Base-by-base conservation (phyloP, 1,140 invertebrate genomes). In the Pentalonia nigronervosa region DNA sequence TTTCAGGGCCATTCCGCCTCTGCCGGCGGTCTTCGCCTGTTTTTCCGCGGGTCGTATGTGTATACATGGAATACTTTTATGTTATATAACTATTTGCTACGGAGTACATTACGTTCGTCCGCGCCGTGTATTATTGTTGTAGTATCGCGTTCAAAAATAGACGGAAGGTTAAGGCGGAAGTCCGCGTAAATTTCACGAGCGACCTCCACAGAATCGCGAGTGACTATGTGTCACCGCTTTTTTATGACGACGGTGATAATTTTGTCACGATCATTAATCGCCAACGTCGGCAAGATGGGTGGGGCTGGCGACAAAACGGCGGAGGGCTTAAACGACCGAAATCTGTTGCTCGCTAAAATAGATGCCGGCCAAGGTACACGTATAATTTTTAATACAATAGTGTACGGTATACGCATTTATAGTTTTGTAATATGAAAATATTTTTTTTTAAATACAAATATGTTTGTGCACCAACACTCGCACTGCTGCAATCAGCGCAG, bases 131-230 rank as follows among this genome's bases (percentile, higher is more conserved):
- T 76, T 76, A n/a, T 76, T 76, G 41, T 86, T 45, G 30, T 21
- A 47, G 53, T 60, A 41, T 21, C 25, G 20, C 36, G 89, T 17
- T n/a, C 89, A 34, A 67, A 90, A 90, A 90, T 90, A 90, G 89
- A 90, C 56, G 34, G 88, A 89, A 89, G 88, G 88, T 89, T 89
- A 89, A 90, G 53, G 89, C 89, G 89, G 89, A 90, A 90, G 36
- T 90, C 53, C 50, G 89, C 56, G 89, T 45, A 30, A 45, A 25
- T 45, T 8, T 20, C 25, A 17, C 7, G 89, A 9, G 41, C 36
- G 89, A 67, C 56, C 89, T 90, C 89, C 88, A 53, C 23, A 34
- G 47, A 88, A n/a, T 3, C 87, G 30, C 87, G 30, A 76, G 60
- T n/a, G 60, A 76, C 60, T 30, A 23, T 76, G 60, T 76, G 60